phyloP scores from a whole-genome alignment of 35 echinoderm and acorn worm genomes.

The Strongylocentrotus purpuratus region DNA sequence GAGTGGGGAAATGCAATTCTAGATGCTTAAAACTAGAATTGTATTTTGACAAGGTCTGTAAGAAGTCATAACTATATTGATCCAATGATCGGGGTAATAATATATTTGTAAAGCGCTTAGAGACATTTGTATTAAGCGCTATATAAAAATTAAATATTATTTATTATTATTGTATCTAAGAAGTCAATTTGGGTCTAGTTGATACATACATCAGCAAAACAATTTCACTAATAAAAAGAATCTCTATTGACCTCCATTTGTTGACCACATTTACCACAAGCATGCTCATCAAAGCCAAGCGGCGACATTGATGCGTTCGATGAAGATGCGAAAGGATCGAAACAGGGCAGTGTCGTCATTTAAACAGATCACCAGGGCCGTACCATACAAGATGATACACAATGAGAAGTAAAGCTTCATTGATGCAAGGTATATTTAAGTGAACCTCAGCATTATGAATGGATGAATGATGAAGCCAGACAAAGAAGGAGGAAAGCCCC shows the following conservation, averaged over 20 bases:
- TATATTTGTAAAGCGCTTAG: too few species aligned
- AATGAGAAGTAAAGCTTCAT: neutral
- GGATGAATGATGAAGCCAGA: slow-evolving; percentile 17
- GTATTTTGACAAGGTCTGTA: too few species aligned
- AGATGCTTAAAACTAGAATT: too few species aligned
- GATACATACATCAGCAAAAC: neutral
- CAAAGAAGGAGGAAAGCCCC: neutral
- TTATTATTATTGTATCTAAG: too few species aligned
- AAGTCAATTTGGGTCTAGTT: too few species aligned
- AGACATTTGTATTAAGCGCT: too few species aligned
- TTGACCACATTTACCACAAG: neutral
- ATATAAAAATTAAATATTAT: too few species aligned
- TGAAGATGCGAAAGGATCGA: neutral
- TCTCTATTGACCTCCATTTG: neutral
- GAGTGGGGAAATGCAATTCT: too few species aligned
- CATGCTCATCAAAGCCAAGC: neutral
- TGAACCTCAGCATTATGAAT: neutral
- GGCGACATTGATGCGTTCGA: neutral
- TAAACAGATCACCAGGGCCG: neutral
- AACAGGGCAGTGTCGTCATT: neutral
- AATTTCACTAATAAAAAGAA: neutral
- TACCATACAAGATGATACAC: neutral
- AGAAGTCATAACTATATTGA: too few species aligned
- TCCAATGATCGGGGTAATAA: too few species aligned
- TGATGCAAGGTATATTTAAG: neutral